Evolutionary conservation across 2,113 vertebrate genomes (phyloP).

Genomic region (Platycercus adscitus): DNA sequence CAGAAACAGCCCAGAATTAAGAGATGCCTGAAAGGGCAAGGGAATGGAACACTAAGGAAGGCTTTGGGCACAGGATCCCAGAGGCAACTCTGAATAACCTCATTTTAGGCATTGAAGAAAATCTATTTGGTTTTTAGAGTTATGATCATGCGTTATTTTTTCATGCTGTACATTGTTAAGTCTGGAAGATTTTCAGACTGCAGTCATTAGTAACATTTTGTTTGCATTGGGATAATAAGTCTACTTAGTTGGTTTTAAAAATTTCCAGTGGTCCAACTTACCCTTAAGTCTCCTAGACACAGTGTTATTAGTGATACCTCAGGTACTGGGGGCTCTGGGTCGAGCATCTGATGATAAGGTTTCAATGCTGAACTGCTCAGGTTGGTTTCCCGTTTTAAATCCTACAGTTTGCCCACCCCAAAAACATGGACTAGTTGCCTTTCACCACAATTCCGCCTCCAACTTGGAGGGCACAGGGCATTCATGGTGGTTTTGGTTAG

Average conservation of each 20-base stretch:
- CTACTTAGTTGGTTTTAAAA: neutral
- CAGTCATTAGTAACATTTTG: neutral
- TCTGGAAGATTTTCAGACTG: neutral
- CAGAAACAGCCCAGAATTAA: neutral
- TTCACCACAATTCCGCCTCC: neutral
- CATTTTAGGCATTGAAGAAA: neutral
- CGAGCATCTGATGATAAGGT: neutral
- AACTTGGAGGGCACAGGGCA: neutral
- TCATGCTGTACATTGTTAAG: neutral
- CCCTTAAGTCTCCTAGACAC: neutral
- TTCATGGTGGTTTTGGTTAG: neutral
- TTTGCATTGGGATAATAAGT: neutral
- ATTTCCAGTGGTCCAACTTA: neutral
- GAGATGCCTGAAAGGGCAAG: neutral
- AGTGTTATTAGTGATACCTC: neutral
- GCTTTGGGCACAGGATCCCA: fast-evolving
- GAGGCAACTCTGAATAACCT: neutral
- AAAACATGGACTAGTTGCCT: neutral
- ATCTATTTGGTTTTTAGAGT: neutral
- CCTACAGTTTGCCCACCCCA: neutral
- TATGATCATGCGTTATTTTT: neutral
- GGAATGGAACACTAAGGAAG: neutral
- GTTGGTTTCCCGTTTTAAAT: neutral
- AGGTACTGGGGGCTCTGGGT: neutral
- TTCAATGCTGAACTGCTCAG: neutral